A percentile compares a stretch with the other conserved stretches of the same genome.
Conservation (phyloP, 2,888 invertebrate species). For the Melieria picta region DNA sequence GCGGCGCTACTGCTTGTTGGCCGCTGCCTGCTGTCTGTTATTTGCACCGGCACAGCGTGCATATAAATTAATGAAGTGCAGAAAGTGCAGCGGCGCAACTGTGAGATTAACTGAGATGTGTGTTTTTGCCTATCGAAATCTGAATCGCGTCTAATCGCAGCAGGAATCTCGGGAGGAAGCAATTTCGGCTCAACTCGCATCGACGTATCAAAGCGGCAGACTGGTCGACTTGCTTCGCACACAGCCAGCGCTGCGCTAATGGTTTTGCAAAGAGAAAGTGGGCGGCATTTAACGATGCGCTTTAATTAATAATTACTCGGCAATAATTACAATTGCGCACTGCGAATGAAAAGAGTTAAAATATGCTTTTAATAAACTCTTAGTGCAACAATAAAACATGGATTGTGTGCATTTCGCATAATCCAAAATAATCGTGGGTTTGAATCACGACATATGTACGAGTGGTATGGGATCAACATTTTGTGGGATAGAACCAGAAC, state of each 20-base stretch:
- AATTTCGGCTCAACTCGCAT: slow-evolving; percentile 25
- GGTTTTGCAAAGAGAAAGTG: slow-evolving; percentile 16
- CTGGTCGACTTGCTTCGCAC: not conserved
- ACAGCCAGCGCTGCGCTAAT: too few species aligned
- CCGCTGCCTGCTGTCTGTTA: not conserved
- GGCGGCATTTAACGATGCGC: slow-evolving; percentile 1
- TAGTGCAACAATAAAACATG: too few species aligned
- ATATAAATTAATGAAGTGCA: slow-evolving; percentile 34
- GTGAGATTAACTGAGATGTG: slow-evolving; percentile 16
- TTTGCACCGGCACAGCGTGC: not conserved
- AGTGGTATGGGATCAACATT: too few species aligned
- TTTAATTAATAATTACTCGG: not conserved
- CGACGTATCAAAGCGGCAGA: slow-evolving; percentile 22
- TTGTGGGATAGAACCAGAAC: too few species aligned
- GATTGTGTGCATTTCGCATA: too few species aligned
- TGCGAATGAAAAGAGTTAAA: too few species aligned
- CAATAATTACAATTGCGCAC: too few species aligned
- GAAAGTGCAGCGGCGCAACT: not conserved
- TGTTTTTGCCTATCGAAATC: slow-evolving; percentile 4
- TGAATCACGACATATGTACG: too few species aligned
- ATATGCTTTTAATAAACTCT: slow-evolving; percentile 1
- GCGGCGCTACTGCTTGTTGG: not conserved
- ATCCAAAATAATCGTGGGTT: too few species aligned
- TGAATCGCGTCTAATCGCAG: not conserved
- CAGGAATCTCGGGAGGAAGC: slow-evolving; percentile 26